phyloP scores from a whole-genome alignment of 2,797 vertebrate species.

The Myotis daubentonii region DNA sequence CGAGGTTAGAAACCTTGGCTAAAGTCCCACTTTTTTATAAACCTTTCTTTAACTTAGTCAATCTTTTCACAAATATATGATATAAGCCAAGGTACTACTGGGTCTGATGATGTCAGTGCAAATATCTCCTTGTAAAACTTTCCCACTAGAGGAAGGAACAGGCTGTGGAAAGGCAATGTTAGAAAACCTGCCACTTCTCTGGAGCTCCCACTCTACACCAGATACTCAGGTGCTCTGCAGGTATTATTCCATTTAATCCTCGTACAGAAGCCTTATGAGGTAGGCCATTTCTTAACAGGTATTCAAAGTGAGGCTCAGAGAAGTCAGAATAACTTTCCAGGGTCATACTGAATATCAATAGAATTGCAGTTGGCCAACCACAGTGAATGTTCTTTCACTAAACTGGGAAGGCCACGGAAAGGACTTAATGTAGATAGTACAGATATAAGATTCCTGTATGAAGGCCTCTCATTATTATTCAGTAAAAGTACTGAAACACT shows the following conservation, averaged over 20 bases:
- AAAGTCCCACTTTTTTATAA: neutral
- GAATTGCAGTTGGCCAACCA: neutral
- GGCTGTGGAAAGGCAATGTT: neutral
- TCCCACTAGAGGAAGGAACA: neutral
- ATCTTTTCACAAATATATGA: neutral
- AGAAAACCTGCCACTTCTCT: neutral
- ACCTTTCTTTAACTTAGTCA: neutral
- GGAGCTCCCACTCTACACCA: neutral
- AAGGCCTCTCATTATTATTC: conserved; percentile 55
- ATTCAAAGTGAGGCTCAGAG: neutral
- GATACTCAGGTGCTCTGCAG: neutral
- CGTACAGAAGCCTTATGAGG: neutral
- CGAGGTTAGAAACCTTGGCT: neutral
- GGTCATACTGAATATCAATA: neutral
- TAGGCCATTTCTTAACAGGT: neutral
- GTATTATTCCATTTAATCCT: conserved; percentile 32
- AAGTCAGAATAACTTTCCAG: conserved; percentile 41
- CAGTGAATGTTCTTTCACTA: neutral
- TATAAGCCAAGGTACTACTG: neutral
- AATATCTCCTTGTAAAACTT: conserved; percentile 17
- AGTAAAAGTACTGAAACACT: conserved; percentile 12
- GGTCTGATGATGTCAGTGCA: neutral
- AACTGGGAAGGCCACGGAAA: conserved; percentile 11
- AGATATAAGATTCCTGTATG: neutral
- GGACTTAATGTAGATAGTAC: neutral